These are phyloP conservation scores for Cyprinodon brontotheroides DNA, from an alignment of 2,113 vertebrate genomes.

Conservation along the genomic window DNA sequence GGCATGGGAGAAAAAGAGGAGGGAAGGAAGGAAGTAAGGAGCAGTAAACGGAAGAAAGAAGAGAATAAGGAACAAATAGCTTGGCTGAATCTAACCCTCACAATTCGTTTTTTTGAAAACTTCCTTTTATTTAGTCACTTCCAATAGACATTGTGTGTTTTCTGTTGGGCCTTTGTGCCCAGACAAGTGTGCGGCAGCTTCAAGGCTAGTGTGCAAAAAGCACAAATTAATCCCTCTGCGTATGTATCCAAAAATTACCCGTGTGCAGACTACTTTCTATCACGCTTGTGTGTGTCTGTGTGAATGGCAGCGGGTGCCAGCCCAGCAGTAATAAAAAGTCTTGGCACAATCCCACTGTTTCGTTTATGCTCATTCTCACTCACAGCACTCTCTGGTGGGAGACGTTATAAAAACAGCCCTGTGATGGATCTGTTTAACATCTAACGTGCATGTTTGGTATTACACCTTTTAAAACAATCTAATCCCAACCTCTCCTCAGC, in stretches of 20 bases:
- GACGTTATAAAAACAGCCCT: slow-evolving; percentile 33
- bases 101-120: slow-evolving; percentile 33
- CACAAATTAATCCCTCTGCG: slow-evolving; percentile 67
- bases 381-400: slow-evolving; percentile 47
- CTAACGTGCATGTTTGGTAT: slow-evolving; percentile 29
- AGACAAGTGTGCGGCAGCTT: slow-evolving; percentile 53
- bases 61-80: slow-evolving; percentile 38
- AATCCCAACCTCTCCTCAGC: slow-evolving; percentile 18
- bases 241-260: slow-evolving; percentile 54
- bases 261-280: slow-evolving; percentile 41
- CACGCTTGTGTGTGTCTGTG: slow-evolving; percentile 24
- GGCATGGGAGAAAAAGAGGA: slow-evolving; percentile 33
- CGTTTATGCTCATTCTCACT: slow-evolving; percentile 55
- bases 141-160: slow-evolving; percentile 32
- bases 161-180: slow-evolving; percentile 40
- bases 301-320: slow-evolving; percentile 40
- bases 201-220: slow-evolving; percentile 54
- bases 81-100: slow-evolving; percentile 35
- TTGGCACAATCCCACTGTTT: slow-evolving; percentile 52
- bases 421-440: slow-evolving; percentile 43
- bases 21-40: slow-evolving; percentile 49
- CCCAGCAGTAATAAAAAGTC: slow-evolving; percentile 58
- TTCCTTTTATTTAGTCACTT: slow-evolving; percentile 36
- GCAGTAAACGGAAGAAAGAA: slow-evolving; percentile 39
- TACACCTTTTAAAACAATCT: slow-evolving; percentile 29